Conservation (phyloP, 2,113 vertebrate genomes). For the Indicator indicator region DNA sequence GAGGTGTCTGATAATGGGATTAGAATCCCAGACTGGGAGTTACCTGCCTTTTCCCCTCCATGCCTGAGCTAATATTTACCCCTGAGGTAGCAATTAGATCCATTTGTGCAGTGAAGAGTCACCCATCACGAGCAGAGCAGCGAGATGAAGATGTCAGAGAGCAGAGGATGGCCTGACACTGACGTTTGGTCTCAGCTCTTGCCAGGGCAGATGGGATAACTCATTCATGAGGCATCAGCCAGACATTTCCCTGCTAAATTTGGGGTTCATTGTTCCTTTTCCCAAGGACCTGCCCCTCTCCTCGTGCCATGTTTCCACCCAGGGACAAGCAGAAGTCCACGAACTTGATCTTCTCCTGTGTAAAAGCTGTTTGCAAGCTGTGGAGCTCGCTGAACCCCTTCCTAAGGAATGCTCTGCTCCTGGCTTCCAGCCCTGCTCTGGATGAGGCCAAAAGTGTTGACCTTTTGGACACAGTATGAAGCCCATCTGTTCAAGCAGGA, state of each 20-base stretch:
- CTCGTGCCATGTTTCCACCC: rapidly evolving
- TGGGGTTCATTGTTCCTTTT: not conserved
- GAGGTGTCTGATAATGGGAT: slow-evolving; percentile 51
- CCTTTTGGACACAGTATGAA: not conserved
- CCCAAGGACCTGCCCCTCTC: not conserved
- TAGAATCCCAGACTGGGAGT: slow-evolving; percentile 46
- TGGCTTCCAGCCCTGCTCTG: not conserved
- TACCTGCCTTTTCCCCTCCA: not conserved
- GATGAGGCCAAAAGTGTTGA: not conserved
- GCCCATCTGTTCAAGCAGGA: not conserved
- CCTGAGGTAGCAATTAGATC: slow-evolving; percentile 34
- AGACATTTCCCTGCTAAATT: not conserved
- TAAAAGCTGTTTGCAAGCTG: not conserved
- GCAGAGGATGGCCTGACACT: not conserved
- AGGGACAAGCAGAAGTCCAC: rapidly evolving
- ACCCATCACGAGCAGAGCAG: not conserved
- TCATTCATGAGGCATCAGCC: not conserved
- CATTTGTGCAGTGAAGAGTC: not conserved
- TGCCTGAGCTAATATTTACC: slow-evolving; percentile 29
- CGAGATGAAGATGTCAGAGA: slow-evolving; percentile 10
- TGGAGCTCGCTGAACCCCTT: not conserved
- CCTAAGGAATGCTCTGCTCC: not conserved
- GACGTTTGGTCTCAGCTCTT: not conserved
- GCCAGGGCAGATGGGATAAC: not conserved
- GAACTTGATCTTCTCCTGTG: not conserved